Evolutionary conservation across 1,140 invertebrate genomes (phyloP).

Genomic region (Ips nitidus): DNA sequence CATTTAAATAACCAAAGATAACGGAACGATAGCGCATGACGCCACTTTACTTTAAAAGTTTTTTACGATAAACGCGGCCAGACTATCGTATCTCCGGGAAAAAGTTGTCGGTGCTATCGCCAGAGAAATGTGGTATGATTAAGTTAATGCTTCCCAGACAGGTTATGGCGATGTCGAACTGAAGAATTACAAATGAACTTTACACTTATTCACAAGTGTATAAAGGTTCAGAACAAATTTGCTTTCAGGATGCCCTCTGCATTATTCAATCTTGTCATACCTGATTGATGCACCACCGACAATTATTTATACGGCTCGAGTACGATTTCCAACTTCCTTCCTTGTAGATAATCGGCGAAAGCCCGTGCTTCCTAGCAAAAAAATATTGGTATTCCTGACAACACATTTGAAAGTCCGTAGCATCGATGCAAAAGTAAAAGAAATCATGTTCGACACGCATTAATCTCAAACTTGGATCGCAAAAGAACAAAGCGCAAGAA

Average conservation of each 20-base stretch:
- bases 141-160: conserved; percentile 24
- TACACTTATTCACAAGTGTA: neutral
- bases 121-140: conserved; percentile 29
- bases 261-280: no score
- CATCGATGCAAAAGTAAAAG: neutral
- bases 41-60: conserved; percentile 35
- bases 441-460: conserved; percentile 7
- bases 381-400: neutral
- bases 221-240: no score
- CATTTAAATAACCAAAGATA: conserved; percentile 34
- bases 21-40: conserved; percentile 23
- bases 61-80: conserved; percentile 31
- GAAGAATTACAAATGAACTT: conserved; percentile 20
- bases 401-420: neutral
- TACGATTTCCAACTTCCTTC: no score
- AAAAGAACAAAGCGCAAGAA: conserved; percentile 27
- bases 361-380: no score
- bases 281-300: no score
- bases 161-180: conserved; percentile 20
- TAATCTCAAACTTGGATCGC: conserved; percentile 13
- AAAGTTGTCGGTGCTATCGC: conserved; percentile 20
- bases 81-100: conserved; percentile 30
- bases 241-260: no score
- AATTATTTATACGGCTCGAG: no score
- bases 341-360: no score